Base-by-base conservation (phyloP, 2,797 vertebrate genomes). In the Toxotes lorentzi region DNA sequence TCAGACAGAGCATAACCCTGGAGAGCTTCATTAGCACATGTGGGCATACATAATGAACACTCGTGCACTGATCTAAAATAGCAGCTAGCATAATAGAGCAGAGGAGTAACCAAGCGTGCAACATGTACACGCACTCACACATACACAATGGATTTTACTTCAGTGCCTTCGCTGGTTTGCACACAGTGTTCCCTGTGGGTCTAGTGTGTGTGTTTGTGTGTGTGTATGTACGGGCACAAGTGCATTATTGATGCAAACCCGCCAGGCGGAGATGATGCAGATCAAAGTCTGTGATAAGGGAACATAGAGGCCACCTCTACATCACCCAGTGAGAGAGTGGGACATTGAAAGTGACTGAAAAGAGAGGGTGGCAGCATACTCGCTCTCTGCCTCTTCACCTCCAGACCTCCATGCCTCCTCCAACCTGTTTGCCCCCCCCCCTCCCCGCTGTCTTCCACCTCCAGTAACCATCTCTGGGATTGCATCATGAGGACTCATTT, bases 191-290 rank as follows among this genome's bases (percentile, higher is more conserved):
- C 79, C 81, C 86, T 71, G 77, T 76, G 78, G 73, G 65, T 71
- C 61, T 23, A 17, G 17, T 68, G 58, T 73, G 61, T 64, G 67
- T 75, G 78, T 73, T 80, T 67, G 47, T 34, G 72, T 73, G 27
- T 69, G 24, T 76, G 76, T 76, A 60, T 86, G 81, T 66, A 43
- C 57, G 73, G 65, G 19, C 43, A 40, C 50, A 78, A 81, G 83
- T 92, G 79, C 87, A 91, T 92, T 94, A 94, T 94, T 93, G 91
- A 95, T 91, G 90, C 71, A 78, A 80, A 85, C 74, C 59, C 51
- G 1, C 23, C 56, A 84, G 83, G 85, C 87, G 84, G 71, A 61
- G 73, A 84, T 80, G 76, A 86, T 91, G 88, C 83, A 89, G 84
- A 94, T 94, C 91, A 94, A 93, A 93, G 85, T 74, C 54, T 80